Base-by-base conservation (phyloP, 2,888 invertebrate species). In the Celastrina argiolus region DNA sequence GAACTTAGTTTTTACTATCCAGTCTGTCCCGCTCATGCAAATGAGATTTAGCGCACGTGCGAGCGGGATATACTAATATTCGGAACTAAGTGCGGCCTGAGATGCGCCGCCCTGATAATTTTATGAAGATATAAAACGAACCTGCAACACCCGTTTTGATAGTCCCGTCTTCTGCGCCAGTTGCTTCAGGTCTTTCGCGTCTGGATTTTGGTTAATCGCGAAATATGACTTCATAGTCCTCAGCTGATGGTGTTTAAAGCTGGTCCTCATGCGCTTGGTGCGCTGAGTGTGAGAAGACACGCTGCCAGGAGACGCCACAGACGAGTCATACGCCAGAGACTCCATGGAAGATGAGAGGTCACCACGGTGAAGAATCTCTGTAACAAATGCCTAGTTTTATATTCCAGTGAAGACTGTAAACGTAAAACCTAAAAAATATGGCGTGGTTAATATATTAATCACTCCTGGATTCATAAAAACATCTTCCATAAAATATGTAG, bases 221-320 rank as follows among this genome's bases (percentile, higher is more conserved):
- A 99, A 99, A 86, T 99, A 99, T 56, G 97, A 97, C 89, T 99
- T 99, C 99, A 99, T 99, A 65, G 99, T 98, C 70, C 99, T 92
- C 70, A 99, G 93, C 85, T 99, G 99, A 84, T 99, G 98, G 85
- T 99, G 99, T 84, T 99, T 99, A 92, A 99, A 99, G 74, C 98
- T 99, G 64, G 99, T 99, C 67, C 99, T 93, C 97, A 99, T 99
- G 68, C 99, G 94, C 87, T 99, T 99, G 68, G 97, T 97, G 69
- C 97, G 84, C 92, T 95, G 85, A 73, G 92, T 81, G 88, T 91
- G 91, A 42, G 91, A 86, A 0, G 87, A 83, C 16, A 94, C 93
- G 68, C 94, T 94, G 1, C 94, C 94, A 0, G 95, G 95, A 0
- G 95, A 95, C 0, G 94, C 93, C 22, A 94, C 94, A 1, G 94